Evolutionary conservation across 2,113 vertebrate genomes (phyloP).

Genomic region (Phylloscopus trochiloides): DNA sequence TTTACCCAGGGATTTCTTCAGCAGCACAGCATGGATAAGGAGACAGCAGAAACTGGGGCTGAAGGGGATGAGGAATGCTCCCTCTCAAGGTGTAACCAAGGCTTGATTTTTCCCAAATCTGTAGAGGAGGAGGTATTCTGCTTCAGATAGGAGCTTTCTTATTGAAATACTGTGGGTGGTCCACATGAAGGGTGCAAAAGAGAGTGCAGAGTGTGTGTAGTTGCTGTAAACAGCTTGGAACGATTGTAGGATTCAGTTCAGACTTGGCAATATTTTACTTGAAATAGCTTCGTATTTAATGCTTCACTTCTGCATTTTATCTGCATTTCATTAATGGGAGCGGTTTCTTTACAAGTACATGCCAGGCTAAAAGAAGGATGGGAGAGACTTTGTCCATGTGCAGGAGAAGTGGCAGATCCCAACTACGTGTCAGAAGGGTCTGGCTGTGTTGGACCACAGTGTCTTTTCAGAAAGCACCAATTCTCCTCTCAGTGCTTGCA

Average conservation of each 20-base stretch:
- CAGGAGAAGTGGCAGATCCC: background rate
- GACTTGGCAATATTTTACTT: background rate
- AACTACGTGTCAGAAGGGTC: background rate
- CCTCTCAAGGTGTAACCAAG: background rate
- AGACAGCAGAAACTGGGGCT: background rate
- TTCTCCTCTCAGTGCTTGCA: background rate
- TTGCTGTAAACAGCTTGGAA: background rate
- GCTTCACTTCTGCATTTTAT: background rate
- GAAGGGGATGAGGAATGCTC: background rate
- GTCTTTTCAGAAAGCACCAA: background rate
- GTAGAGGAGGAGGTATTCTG: background rate
- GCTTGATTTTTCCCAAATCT: background rate
- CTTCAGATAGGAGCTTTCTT: background rate
- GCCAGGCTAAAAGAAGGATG: background rate
- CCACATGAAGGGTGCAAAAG: background rate
- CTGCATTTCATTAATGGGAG: background rate
- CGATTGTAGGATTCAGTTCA: background rate
- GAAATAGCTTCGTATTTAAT: background rate
- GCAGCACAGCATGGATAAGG: background rate
- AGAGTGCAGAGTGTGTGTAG: background rate
- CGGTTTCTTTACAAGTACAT: background rate
- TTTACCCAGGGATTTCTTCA: background rate
- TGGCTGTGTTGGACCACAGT: background rate
- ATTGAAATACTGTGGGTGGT: background rate
- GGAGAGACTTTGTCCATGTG: background rate